phyloP scores from a whole-genome alignment of 1,140 invertebrate genomes.

The Pararge aegeria region DNA sequence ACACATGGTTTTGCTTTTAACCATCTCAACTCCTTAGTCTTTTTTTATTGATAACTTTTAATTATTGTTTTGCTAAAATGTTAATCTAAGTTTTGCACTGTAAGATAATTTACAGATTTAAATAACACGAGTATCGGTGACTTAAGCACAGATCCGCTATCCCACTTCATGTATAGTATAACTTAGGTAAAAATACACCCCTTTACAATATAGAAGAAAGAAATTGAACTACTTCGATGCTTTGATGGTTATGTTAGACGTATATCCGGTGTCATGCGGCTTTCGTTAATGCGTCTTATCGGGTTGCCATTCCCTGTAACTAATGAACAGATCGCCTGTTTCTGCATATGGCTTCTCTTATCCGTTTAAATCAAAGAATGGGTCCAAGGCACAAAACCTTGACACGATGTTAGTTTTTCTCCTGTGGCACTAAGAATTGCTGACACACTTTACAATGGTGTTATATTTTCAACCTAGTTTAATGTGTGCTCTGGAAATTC shows the following conservation, averaged over 20 bases:
- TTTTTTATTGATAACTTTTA: too few species aligned
- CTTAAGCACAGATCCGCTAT: too few species aligned
- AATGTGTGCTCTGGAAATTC: conserved; percentile 7
- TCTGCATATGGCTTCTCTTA: conserved; percentile 24
- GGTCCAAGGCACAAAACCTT: conserved; percentile 24
- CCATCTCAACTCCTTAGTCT: not conserved
- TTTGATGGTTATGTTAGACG: not conserved
- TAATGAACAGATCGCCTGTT: conserved; percentile 17
- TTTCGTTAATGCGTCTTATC: conserved; percentile 21
- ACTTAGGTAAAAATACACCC: too few species aligned
- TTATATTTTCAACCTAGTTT: conserved; percentile 23
- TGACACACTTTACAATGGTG: conserved; percentile 3
- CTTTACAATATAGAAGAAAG: not conserved
- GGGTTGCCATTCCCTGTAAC: conserved; percentile 12
- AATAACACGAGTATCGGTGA: too few species aligned
- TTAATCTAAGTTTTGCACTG: too few species aligned
- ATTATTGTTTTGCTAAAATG: too few species aligned
- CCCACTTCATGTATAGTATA: too few species aligned
- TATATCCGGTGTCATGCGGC: conserved; percentile 17
- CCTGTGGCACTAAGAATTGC: conserved; percentile 2
- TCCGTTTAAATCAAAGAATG: conserved; percentile 24
- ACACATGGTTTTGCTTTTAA: not conserved
- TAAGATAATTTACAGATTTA: too few species aligned
- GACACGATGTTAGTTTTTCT: conserved; percentile 14
- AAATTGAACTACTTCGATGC: not conserved